Percentiles rank a stretch among this genome's conserved stretches.
phyloP scores from a whole-genome alignment of 2,797 vertebrate species.

The Protonibea diacanthus region DNA sequence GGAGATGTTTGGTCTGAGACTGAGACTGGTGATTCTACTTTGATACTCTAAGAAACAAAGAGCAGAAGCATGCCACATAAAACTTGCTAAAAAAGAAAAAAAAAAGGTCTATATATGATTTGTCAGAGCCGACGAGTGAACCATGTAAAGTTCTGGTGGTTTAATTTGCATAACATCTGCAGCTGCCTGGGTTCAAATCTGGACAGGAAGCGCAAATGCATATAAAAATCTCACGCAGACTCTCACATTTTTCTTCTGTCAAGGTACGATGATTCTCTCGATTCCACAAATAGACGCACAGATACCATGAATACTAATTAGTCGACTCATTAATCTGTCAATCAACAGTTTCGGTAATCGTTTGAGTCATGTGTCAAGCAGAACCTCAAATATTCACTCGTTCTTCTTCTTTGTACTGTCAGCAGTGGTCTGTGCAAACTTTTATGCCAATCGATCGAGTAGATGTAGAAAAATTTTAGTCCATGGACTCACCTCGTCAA shows the following conservation, averaged over 20 bases:
- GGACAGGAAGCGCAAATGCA: background rate
- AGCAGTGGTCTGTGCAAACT: background rate
- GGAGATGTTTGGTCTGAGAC: background rate
- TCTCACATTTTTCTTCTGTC: too few species aligned
- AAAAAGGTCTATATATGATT: background rate
- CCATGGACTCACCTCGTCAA: background rate
- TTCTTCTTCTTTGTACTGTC: too few species aligned
- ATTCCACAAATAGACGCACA: background rate
- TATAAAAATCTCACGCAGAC: background rate
- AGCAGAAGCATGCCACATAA: background rate
- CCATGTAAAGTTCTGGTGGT: background rate
- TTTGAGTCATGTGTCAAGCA: background rate
- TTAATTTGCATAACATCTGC: conserved; percentile 16
- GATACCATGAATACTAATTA: background rate
- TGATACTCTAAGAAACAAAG: conserved; percentile 1
- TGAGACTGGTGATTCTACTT: background rate
- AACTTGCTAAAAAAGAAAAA: background rate
- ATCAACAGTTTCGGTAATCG: background rate
- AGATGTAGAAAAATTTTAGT: background rate
- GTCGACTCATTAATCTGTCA: background rate
- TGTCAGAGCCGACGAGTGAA: conserved; percentile 7
- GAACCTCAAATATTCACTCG: background rate
- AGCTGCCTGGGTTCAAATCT: background rate
- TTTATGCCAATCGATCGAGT: background rate
- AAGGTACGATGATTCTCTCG: too few species aligned